Evolutionary conservation across 1,140 invertebrate species (phyloP), one percentile per base, ranked within the genome.

Genomic region (Drosophila saltans): DNA sequence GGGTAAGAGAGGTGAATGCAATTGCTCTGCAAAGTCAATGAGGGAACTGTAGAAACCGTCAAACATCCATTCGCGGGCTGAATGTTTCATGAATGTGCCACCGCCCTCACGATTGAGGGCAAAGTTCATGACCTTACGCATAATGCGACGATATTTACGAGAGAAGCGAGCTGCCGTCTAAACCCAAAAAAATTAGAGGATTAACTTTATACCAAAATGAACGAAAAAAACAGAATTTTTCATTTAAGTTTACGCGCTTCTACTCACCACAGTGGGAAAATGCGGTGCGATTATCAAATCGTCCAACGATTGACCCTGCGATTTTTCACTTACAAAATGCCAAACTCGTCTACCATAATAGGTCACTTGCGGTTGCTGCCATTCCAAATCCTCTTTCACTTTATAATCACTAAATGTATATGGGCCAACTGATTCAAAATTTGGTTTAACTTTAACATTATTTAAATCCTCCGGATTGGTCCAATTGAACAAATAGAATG

Each of bases 401-500:
- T 95, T 94, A 6, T 91, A 90, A 89, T 95, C 94, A 7, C 91
- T 86, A 68, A 93, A 95, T 1, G 94, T 93, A 68, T 95, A 95
- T 0, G 95, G 94, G 2, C 94, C 95, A 79, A 95, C 86, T 92
- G 96, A 94, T 48, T 93, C 92, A 66, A 96, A 94, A 36, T 94
- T 92, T 1, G 95, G 95, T 81, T 95, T 96, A 0, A 93, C 92
- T 1, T 72, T 72, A 9, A 75, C 55, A 39, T 93, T 90, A 2
- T 92, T 84, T 21, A 95, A 94, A 24, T 94, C 91, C 8, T 95
- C 90, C 0, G 94, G 91, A 92, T 97, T 97, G 1, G 96, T 97
- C 96, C 96, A 97, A 92, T 97, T 97, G 82, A 96, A 97, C 26
- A 97, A 92, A 91, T 95, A 95, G 69, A 97, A 93, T 57, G 95